phyloP scores from a whole-genome alignment of 2,888 invertebrate species.

The Ichneumon xanthorius region DNA sequence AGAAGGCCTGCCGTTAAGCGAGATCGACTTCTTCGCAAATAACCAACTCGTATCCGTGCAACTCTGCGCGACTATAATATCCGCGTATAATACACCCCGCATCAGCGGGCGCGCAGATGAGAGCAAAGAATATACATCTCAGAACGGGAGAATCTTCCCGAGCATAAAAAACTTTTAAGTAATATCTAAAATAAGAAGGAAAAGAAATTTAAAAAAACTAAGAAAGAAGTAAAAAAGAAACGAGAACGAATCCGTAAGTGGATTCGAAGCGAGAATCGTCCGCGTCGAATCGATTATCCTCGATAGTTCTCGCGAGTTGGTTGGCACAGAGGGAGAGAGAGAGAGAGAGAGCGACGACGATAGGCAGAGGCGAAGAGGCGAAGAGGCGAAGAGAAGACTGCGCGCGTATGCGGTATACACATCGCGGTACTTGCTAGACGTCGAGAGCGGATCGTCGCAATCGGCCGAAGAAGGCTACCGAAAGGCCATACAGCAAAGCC shows the following conservation, averaged over 20 bases:
- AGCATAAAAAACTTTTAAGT: conserved; percentile 70
- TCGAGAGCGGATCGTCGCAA: conserved; percentile 39
- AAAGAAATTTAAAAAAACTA: conserved; percentile 40
- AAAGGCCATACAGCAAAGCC: conserved; percentile 33
- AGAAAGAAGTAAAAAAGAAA: conserved; percentile 63
- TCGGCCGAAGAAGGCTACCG: conserved; percentile 44
- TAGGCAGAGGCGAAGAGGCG: neutral
- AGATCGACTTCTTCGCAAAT: conserved; percentile 50
- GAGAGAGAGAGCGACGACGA: neutral
- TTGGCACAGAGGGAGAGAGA: conserved; percentile 7
- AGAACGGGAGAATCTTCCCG: conserved; percentile 37
- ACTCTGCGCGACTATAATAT: conserved; percentile 27
- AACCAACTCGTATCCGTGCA: conserved; percentile 33
- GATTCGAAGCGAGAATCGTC: conserved; percentile 77
- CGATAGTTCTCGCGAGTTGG: conserved; percentile 72
- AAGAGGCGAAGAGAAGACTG: conserved; percentile 61
- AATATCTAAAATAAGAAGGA: conserved; percentile 63
- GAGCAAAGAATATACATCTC: conserved; percentile 10
- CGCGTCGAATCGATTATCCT: conserved; percentile 78
- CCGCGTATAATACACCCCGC: conserved; percentile 38
- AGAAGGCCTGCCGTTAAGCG: conserved; percentile 47
- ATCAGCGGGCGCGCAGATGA: neutral
- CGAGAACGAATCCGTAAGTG: conserved; percentile 81
- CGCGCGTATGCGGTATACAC: conserved; percentile 20
- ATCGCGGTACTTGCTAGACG: neutral